Evolutionary conservation across 2,888 invertebrate genomes (phyloP).

Genomic region (Acrobasis repandana): DNA sequence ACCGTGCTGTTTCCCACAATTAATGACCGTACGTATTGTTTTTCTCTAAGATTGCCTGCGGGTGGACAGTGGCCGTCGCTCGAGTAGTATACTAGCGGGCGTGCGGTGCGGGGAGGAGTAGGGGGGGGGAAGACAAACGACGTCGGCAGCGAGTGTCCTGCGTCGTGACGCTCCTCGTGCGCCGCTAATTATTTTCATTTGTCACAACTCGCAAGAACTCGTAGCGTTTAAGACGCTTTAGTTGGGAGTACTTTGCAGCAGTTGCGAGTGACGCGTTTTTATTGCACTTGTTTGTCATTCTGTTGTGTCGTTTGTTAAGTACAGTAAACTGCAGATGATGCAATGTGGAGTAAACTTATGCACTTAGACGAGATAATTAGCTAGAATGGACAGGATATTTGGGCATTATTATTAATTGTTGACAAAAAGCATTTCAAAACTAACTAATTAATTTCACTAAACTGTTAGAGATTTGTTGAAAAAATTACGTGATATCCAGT

Average conservation of each 20-base stretch:
- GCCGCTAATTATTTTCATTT: conserved; percentile 19
- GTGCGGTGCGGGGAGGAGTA: not conserved
- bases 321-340: too few relatives aligned
- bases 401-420: too few relatives aligned
- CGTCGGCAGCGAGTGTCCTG: conserved; percentile 2
- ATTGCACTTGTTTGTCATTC: conserved; percentile 6
- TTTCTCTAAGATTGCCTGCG: not conserved
- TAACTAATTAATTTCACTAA: too few relatives aligned
- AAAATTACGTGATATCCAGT: too few relatives aligned
- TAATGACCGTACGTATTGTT: conserved; percentile 17
- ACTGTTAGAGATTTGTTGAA: too few relatives aligned
- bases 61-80: conserved; percentile 3
- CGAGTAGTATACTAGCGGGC: not conserved
- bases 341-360: too few relatives aligned
- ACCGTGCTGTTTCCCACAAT: not conserved
- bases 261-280: conserved; percentile 11
- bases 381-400: too few relatives aligned
- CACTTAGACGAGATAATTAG: too few relatives aligned
- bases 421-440: too few relatives aligned
- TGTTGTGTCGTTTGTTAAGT: not conserved
- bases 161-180: conserved; percentile 5
- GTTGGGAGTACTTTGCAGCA: not conserved
- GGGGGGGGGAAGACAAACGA: conserved; percentile 11
- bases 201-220: conserved; percentile 18
- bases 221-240: conserved; percentile 7